Base-by-base conservation (phyloP, 2,797 vertebrate species). In the Aeoliscus strigatus region DNA sequence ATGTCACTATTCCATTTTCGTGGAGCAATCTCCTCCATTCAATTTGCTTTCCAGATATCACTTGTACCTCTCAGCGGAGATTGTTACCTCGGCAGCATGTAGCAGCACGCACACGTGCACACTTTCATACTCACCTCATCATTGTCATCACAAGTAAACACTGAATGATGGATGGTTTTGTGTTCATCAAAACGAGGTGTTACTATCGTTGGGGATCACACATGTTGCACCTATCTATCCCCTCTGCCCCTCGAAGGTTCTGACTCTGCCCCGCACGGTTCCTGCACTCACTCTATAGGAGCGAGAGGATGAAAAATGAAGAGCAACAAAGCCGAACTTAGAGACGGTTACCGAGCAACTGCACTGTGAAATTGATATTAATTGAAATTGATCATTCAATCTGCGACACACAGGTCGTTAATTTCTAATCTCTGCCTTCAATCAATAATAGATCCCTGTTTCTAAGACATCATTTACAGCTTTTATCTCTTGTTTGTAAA, bases 371-470 rank as follows among this genome's bases (percentile, higher is more conserved):
- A 82, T 73, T 77, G 66, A 76, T 84, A 80, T 82, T 82, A 87
- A 87, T 86, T 86, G 59, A 85, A 87, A 87, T 87, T 79, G 84
- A 89, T 88, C 86, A 77, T 80, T 80, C 71, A 84, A 81, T 84
- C 72, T 77, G 69, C 74, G 60, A 77, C 66, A 75, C 76, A 85
- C 14, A 80, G 82, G 77, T 83, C 85, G 86, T 88, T 89, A 81
- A 85, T 83, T 87, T 81, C 75, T 82, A 80, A 86, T 86, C 75
- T 80, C 54, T 71, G 33, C 62, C 65, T 70, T 81, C 69, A 77
- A 79, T 89, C 85, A 79, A 89, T 87, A 82, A 66, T 55, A 57
- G 53, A 69, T 60, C 45, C 57, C 58, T 65, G 67, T 62, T 71
- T 65, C 59, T 60, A 68, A 76, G 59, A 30, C 34, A 16, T 60